These are phyloP conservation scores for Sylvilagus floridanus DNA, from an alignment of 2,797 vertebrate species.

Conservation along the genomic window DNA sequence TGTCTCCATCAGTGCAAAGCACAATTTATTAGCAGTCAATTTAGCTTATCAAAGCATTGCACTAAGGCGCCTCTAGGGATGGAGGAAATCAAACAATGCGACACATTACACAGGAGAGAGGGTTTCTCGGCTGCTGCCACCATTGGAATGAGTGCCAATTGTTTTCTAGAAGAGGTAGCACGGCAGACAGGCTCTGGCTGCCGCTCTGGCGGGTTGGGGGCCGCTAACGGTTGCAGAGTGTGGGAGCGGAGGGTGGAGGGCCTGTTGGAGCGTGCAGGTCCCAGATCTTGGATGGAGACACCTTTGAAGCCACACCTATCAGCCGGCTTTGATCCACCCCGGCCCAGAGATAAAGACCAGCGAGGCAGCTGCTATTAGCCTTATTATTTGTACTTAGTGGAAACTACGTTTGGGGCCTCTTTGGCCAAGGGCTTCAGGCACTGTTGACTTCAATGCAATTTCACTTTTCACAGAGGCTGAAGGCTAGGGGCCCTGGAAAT, in stretches of 20 bases:
- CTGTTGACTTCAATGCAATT: constrained; percentile 51
- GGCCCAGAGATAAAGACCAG: constrained; percentile 61
- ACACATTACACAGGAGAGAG: background rate
- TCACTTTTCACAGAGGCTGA: constrained; percentile 63
- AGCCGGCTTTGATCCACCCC: constrained; percentile 69
- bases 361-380: constrained; percentile 45
- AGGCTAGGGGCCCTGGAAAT: constrained; percentile 51
- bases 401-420: background rate
- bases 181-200: background rate
- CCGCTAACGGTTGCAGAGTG: background rate
- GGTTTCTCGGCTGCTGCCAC: background rate
- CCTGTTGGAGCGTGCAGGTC: background rate
- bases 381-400: constrained; percentile 67
- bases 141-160: background rate
- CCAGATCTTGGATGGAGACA: background rate
- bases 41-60: background rate
- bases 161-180: background rate
- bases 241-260: background rate
- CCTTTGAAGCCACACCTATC: constrained; percentile 64
- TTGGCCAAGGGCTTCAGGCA: constrained; percentile 52
- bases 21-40: constrained; percentile 12
- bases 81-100: background rate
- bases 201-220: background rate
- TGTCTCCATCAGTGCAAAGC: background rate
- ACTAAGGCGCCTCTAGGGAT: background rate